Base-by-base conservation (phyloP, 2,888 invertebrate genomes). In the Apodemia duryi region DNA sequence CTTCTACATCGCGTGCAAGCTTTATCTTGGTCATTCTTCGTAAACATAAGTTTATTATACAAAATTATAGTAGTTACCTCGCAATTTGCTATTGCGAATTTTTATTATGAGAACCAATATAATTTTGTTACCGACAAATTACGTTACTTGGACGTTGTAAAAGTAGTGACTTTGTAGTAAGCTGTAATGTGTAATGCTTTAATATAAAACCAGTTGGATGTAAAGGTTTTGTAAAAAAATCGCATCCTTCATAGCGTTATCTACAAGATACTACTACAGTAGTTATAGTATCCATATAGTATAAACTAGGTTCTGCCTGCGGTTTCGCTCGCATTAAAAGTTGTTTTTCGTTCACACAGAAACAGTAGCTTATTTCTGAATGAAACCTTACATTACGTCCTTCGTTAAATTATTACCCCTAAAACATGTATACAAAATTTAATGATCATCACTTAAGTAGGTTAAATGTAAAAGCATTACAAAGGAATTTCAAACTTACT, bases 71-170 rank as follows among this genome's bases (percentile, higher is more conserved):
- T 81, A 75, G 79, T 84, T 83, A 78, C 66, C 70, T 69, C 70
- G 80, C 77, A 81, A 83, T 86, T 85, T 84, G 79, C 79, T 76
- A 80, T 82, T 78, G 79, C 78, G 79, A 77, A 79, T 77, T 79
- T 77, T 73, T 68, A 73, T 83, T 81, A 85, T 80, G 83, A 76
- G 77, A 74, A 77, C 81, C 82, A 81, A 70, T 72, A 70, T 72
- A 69, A 63, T 67, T 65, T 70, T 70, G 73, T 77, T 77, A 71
- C 70, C 69, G 70, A 72, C 64, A 68, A 69, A 65, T 68, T 69
- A 69, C 65, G 70, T 70, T 70, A 73, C 32, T 32, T 46, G 46
- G 46, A 32, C 32, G 57, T 57, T 57, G 29, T 57, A 57, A 57
- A 57, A 57, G 46, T 46, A 46, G 13, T 46, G 46, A 46, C 46